Base-by-base conservation (phyloP, 2,888 invertebrate genomes). In the Cacoxenus indagator region DNA sequence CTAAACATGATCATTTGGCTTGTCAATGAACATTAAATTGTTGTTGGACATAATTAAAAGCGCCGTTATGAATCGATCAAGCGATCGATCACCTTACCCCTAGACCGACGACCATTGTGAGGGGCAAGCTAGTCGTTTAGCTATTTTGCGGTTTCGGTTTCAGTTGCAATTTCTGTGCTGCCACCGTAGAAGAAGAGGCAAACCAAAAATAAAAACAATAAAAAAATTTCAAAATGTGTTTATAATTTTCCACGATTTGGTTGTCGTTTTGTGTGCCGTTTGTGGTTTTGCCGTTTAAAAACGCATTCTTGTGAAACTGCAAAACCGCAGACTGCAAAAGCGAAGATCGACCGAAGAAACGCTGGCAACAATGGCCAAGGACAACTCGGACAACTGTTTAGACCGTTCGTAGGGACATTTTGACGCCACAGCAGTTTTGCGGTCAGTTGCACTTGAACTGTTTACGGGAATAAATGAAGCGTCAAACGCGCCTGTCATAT, bases 211-310 rank as follows among this genome's bases (percentile, higher is more conserved):
- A 37, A 37, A 37, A 37, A 37, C 37, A 3, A 4, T 14, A 19
- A 48, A 46, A 46, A 11, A 11, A 0, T n/a, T 46, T 46, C 46
- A 46, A 68, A 72, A 64, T 67, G 51, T 68, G 64, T 62, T 70
- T 55, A 68, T 70, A 70, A 77, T 77, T 81, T 76, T 43, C n/a
- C 8, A 37, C 37, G 37, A 4, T 37, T 37, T 37, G 8, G 2
- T 37, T 37, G 37, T 37, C 14, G 37, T 37, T 57, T 68, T 68
- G 57, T 66, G 48, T 66, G 55, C 45, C n/a, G 29, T 57, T 62
- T 74, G 76, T 67, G 81, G 78, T 74, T 70, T 24, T 29, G 22
- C 68, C 74, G 77, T 82, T 79, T 79, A 82, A 78, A 82, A 80
- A 77, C 74, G 73, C 78, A 79, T 79, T 79, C 81, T 65, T 71